These are phyloP conservation scores for Scaeva pyrastri DNA, from an alignment of 2,888 invertebrate species.

Conservation along the genomic window DNA sequence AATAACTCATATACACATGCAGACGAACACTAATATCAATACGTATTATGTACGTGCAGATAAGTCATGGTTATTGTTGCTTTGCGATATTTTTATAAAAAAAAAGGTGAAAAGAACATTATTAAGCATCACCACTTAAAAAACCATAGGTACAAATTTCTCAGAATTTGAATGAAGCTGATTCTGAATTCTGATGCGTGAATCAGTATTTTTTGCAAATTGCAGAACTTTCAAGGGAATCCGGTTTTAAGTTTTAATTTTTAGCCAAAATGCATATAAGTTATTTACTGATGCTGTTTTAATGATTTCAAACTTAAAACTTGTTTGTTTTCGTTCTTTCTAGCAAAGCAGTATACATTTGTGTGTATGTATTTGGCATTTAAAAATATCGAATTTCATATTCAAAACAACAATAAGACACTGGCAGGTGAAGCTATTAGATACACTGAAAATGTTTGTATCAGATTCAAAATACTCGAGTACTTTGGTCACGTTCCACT, in stretches of 20 bases:
- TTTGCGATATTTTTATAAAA: not conserved
- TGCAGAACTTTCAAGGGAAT: not conserved
- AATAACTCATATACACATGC: too few relatives aligned
- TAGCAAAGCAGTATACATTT: not conserved
- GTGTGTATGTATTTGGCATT: not conserved
- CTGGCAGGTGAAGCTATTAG: too few relatives aligned
- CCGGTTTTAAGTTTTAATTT: not conserved
- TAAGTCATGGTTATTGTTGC: not conserved
- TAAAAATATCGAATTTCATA: not conserved
- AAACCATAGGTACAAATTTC: not conserved
- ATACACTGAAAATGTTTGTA: not conserved
- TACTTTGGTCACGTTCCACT: conserved; percentile 42
- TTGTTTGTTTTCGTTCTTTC: not conserved
- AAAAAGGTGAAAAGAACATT: not conserved
- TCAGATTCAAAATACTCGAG: not conserved
- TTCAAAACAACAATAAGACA: not conserved
- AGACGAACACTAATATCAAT: too few relatives aligned
- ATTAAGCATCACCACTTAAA: not conserved
- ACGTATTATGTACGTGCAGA: not conserved
- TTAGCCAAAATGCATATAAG: conserved; percentile 3
- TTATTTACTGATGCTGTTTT: not conserved
- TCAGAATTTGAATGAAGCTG: not conserved
- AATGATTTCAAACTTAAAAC: not conserved
- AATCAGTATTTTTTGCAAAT: not conserved
- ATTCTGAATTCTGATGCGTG: not conserved